Evolutionary conservation across 2,113 vertebrate species (phyloP).

Genomic region (Thalassarche chlororhynchos): DNA sequence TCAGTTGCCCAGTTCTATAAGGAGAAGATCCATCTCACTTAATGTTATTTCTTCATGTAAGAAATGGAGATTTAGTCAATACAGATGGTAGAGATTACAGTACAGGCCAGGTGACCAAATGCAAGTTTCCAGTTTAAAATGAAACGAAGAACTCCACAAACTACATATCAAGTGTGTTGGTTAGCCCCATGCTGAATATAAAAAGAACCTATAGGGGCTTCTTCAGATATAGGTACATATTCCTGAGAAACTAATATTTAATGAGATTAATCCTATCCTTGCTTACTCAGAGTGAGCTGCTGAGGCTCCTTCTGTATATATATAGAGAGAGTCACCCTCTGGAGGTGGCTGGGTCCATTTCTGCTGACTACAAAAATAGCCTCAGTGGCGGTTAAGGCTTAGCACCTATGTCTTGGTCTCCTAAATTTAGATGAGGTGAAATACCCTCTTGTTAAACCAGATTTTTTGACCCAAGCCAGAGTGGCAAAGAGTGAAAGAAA

Average conservation of each 20-base stretch:
- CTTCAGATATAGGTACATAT: background rate
- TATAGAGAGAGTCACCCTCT: background rate
- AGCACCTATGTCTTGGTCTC: background rate
- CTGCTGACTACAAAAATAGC: background rate
- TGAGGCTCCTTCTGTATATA: background rate
- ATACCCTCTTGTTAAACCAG: background rate
- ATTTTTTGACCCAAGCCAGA: background rate
- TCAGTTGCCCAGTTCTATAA: background rate
- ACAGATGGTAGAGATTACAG: background rate
- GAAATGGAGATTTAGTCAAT: background rate
- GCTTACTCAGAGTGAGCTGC: background rate
- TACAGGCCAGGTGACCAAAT: background rate
- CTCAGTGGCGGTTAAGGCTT: background rate
- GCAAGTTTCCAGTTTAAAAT: background rate
- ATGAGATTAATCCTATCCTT: background rate
- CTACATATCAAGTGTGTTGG: accelerated
- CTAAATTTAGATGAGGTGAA: background rate
- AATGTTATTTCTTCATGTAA: background rate
- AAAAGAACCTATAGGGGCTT: background rate
- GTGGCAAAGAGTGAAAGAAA: background rate
- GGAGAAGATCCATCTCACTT: background rate
- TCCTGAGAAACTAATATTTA: background rate
- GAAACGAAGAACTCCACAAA: background rate
- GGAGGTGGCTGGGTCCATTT: background rate
- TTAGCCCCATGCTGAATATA: background rate